A percentile compares a stretch with the other conserved stretches of the same genome.
phyloP scores from a whole-genome alignment of 2,888 invertebrate species.

The Cynaeus angustus region DNA sequence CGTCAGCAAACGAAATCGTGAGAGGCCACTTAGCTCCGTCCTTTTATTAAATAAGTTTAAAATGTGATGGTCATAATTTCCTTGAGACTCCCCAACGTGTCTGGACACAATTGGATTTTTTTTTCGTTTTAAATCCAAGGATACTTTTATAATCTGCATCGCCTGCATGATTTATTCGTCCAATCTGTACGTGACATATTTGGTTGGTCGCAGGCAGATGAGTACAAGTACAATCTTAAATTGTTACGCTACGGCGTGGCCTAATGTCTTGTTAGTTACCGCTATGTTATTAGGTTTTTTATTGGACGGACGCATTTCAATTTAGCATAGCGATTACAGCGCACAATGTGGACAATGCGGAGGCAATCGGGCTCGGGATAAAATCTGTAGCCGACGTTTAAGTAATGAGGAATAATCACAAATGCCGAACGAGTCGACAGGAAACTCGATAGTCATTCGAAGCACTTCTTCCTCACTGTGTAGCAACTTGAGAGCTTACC shows the following conservation, averaged over 20 bases:
- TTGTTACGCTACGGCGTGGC: conserved; percentile 53
- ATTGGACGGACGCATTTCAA: conserved; percentile 56
- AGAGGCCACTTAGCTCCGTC: conserved; percentile 40
- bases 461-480: conserved; percentile 14
- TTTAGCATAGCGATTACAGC: conserved; percentile 56
- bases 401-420: conserved; percentile 50
- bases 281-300: conserved; percentile 58
- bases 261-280: conserved; percentile 57
- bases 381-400: conserved; percentile 49
- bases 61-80: conserved; percentile 27
- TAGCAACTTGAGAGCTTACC: conserved; percentile 1
- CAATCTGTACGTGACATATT: conserved; percentile 45
- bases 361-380: conserved; percentile 51
- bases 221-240: conserved; percentile 52
- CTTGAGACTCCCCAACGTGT: conserved; percentile 5
- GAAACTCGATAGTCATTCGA: conserved; percentile 34
- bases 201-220: conserved; percentile 34
- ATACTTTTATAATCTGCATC: conserved; percentile 39
- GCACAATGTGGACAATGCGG: conserved; percentile 54
- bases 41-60: conserved; percentile 47
- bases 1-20: conserved; percentile 39
- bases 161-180: conserved; percentile 33
- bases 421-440: conserved; percentile 28
- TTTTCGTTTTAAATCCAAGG: conserved; percentile 16
- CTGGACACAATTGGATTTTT: conserved; percentile 20